Evolutionary conservation across 2,113 vertebrate species (phyloP).

Genomic region (Myotis yumanensis): DNA sequence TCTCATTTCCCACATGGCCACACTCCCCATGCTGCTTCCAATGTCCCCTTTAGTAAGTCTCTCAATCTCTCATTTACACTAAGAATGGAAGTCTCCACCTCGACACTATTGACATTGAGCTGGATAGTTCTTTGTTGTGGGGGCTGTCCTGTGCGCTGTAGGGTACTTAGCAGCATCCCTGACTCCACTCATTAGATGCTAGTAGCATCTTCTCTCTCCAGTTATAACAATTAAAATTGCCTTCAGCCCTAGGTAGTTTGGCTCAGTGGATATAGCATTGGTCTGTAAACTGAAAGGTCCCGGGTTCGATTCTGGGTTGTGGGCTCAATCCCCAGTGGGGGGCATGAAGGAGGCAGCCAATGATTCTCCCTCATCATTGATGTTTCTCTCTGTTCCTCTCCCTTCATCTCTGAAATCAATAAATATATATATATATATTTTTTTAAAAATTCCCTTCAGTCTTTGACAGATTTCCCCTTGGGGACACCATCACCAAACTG

Average conservation of each 20-base stretch:
- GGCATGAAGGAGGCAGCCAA: too few species aligned
- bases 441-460: neutral
- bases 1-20: neutral
- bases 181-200: neutral
- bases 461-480: neutral
- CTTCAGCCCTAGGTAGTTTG: neutral
- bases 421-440: too few species aligned
- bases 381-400: too few species aligned
- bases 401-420: too few species aligned
- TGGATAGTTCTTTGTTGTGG: neutral
- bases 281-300: too few species aligned
- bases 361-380: too few species aligned
- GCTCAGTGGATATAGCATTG: too few species aligned
- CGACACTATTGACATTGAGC: fast-evolving
- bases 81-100: neutral
- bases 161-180: neutral
- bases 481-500: neutral
- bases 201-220: neutral
- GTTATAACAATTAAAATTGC: neutral
- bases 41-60: neutral
- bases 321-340: too few species aligned
- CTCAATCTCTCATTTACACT: neutral
- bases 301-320: too few species aligned
- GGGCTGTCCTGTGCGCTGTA: neutral
- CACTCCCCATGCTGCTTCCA: neutral